phyloP scores from a whole-genome alignment of 2,888 invertebrate species.

The Vannuccia rotundouncinata region DNA sequence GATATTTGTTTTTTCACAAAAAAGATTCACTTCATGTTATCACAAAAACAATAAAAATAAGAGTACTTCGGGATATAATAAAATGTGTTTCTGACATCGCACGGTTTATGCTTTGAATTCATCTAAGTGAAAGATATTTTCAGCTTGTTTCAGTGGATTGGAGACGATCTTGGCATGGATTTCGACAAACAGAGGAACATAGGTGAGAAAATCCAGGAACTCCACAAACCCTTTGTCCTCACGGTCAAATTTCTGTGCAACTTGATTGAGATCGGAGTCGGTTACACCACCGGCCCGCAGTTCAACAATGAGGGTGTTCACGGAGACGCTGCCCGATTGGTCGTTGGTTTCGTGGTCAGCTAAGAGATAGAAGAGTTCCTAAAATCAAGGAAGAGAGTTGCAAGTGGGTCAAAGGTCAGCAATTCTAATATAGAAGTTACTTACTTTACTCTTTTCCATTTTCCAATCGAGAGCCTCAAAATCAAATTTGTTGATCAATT shows the following conservation, averaged over 20 bases:
- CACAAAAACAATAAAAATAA: too few relatives aligned
- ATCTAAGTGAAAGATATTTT: too few relatives aligned
- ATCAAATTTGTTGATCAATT: constrained; percentile 53
- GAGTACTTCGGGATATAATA: too few relatives aligned
- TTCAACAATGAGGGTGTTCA: constrained; percentile 49
- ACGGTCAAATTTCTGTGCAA: constrained; percentile 52
- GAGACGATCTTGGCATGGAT: constrained; percentile 52
- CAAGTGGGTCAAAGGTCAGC: not conserved
- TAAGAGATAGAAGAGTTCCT: constrained; percentile 52
- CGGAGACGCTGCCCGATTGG: constrained; percentile 46
- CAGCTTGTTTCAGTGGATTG: constrained; percentile 51
- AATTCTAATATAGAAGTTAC: constrained; percentile 25
- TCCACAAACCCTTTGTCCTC: constrained; percentile 51
- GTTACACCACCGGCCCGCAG: constrained; percentile 53
- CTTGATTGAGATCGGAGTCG: constrained; percentile 48
- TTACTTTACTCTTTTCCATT: constrained; percentile 53
- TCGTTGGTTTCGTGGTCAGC: constrained; percentile 44
- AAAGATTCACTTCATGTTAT: too few relatives aligned
- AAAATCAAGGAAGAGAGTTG: too few relatives aligned
- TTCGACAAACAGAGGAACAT: constrained; percentile 55
- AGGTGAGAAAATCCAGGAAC: constrained; percentile 55
- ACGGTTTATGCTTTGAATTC: too few relatives aligned
- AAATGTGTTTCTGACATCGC: too few relatives aligned
- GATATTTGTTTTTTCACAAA: too few relatives aligned
- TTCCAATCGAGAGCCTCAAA: constrained; percentile 53